Evolutionary conservation across 2,888 invertebrate species (phyloP), one percentile per base, ranked within the genome.

Genomic region (Rhagophthalmus giganteus): DNA sequence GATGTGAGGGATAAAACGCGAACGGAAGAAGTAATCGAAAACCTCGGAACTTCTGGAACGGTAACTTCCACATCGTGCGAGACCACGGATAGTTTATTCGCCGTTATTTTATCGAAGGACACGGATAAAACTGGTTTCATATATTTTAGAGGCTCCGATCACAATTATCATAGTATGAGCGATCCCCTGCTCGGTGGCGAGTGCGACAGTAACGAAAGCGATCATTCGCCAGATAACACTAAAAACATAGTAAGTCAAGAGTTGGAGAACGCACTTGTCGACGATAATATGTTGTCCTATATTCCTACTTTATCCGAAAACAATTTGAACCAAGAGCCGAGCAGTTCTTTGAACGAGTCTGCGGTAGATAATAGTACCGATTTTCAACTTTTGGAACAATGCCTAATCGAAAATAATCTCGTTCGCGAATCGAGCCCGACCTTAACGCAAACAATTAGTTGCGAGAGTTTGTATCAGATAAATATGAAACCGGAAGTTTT

Each of bases 201-300:
- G 31, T 54, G 48, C 15, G 45, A 53, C 20, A 44, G 33, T 11
- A 54, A 33, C 15, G 48, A 44, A 35, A 53, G 53, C 16, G 53
- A 47, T 35, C 34, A 31, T 12, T 54, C 50, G 2, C 10, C 40
- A 10, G 28, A 51, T 16, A 24, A 28, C 25, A 26, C 26, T 33
- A 54, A 45, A 38, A 32, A 51, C 34, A 47, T 52, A 8, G 38
- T 51, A 1, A 38, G 33, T 2, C 47, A 49, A 10, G 54, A 51
- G 24, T 27, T 54, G 20, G 55, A 53, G 20, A 55, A 44, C 24
- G 48, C 42, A 9, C 26, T 56, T 2, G 52, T 46, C 35, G 49
- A 35, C 30, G 58, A 58, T 24, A 49, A 39, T 25, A 59, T 57
- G 6, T 49, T 55, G 11, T 48, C 55, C 9, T 57, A 41, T 28